Conservation (phyloP, 2,113 vertebrate species). For the Petaurus breviceps region DNA sequence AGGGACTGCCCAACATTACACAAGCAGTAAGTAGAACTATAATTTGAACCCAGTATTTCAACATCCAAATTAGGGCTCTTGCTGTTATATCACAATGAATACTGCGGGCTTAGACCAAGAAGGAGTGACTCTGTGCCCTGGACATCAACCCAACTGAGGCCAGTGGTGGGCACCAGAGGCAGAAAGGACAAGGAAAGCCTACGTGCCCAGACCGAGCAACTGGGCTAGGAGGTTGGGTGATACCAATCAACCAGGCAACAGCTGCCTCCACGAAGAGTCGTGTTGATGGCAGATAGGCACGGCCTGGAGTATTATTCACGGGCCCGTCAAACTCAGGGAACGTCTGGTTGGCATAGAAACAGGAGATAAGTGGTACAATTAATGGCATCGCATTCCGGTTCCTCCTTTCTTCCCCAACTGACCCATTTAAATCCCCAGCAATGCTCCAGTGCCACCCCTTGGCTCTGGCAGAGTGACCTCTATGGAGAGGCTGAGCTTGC, state of each 20-base stretch:
- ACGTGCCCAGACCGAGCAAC: neutral
- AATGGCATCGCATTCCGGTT: slow-evolving; percentile 76
- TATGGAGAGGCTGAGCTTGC: slow-evolving; percentile 40
- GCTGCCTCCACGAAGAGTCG: slow-evolving; percentile 68
- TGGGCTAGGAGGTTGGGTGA: slow-evolving; percentile 2
- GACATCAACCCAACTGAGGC: neutral
- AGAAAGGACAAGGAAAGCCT: neutral
- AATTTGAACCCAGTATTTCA: neutral
- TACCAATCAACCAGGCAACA: slow-evolving; percentile 53
- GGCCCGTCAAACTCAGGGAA: slow-evolving; percentile 74
- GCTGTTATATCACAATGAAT: neutral
- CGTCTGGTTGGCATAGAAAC: slow-evolving; percentile 81
- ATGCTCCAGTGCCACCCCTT: slow-evolving; percentile 59
- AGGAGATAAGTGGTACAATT: slow-evolving; percentile 79
- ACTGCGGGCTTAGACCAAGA: neutral
- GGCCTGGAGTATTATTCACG: slow-evolving; percentile 72
- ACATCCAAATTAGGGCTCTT: neutral
- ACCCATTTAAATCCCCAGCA: slow-evolving; percentile 76
- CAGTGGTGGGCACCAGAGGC: neutral
- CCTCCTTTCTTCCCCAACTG: slow-evolving; percentile 78
- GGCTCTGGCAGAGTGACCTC: slow-evolving; percentile 68
- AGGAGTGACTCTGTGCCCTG: neutral
- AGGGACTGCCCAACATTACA: neutral
- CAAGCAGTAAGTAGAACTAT: neutral
- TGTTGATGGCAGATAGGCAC: slow-evolving; percentile 73